Percentiles rank a stretch among this genome's conserved stretches.
These are phyloP conservation scores for Cinclus cinclus DNA, from an alignment of 2,113 vertebrate genomes.

Conservation along the genomic window DNA sequence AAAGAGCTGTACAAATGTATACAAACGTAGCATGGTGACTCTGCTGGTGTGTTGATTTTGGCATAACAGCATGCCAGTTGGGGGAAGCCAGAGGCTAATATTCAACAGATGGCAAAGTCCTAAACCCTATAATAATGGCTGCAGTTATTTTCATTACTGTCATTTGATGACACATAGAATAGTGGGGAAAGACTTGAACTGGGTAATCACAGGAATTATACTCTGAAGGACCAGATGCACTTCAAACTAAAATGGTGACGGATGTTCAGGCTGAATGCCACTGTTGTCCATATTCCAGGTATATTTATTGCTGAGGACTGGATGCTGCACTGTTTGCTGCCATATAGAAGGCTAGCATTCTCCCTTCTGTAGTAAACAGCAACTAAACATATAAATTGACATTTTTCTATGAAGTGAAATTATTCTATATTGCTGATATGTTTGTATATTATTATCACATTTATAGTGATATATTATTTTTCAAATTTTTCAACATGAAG, in stretches of 20 bases:
- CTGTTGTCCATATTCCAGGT: conserved; percentile 63
- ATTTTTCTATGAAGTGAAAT: conserved; percentile 43
- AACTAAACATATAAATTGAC: conserved; percentile 39
- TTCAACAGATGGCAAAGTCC: conserved; percentile 75
- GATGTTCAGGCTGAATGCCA: conserved; percentile 64
- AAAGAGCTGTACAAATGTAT: background rate
- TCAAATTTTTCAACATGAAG: conserved; percentile 43
- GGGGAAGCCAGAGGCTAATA: conserved; percentile 75
- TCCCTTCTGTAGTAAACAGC: conserved; percentile 10
- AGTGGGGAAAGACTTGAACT: conserved; percentile 67
- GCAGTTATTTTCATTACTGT: conserved; percentile 74
- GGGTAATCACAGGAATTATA: conserved; percentile 66
- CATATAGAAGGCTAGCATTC: conserved; percentile 8
- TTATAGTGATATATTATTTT: conserved; percentile 16
- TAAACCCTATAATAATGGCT: conserved; percentile 71
- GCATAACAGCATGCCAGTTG: conserved; percentile 52
- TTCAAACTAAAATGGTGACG: conserved; percentile 62
- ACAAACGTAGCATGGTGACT: background rate
- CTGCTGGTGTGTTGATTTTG: conserved; percentile 15
- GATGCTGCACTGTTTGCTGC: conserved; percentile 37
- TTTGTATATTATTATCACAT: background rate
- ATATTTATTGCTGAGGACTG: conserved; percentile 55
- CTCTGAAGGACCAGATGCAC: conserved; percentile 68
- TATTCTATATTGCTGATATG: conserved; percentile 10
- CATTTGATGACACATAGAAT: conserved; percentile 64